phyloP scores from a whole-genome alignment of 1,140 invertebrate species.

The Lethrus apterus region DNA sequence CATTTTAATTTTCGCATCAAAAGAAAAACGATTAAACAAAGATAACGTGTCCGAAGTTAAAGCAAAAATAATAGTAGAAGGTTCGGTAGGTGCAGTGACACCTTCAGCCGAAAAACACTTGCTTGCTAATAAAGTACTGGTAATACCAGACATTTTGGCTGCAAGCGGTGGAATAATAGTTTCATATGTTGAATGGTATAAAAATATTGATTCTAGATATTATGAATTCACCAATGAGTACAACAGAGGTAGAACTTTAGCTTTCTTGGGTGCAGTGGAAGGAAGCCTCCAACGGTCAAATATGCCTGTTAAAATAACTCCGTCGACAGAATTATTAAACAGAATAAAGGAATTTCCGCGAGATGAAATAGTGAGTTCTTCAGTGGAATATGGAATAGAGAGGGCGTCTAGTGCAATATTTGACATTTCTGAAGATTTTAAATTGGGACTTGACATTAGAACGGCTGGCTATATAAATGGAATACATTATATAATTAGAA shows the following conservation, averaged over 20 bases:
- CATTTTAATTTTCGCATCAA: constrained; percentile 94
- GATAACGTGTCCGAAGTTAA: constrained; percentile 88
- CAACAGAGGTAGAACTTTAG: not conserved
- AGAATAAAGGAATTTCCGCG: not conserved
- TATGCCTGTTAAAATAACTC: not conserved
- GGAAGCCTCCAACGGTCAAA: not conserved
- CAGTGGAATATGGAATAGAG: not conserved
- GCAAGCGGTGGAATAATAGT: constrained; percentile 99
- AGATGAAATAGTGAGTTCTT: not conserved
- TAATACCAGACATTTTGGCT: constrained; percentile 95
- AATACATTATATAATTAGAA: not conserved
- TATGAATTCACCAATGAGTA: not conserved
- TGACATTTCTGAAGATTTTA: not conserved
- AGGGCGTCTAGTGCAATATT: not conserved
- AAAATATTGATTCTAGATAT: constrained; percentile 63
- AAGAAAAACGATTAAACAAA: constrained; percentile 93
- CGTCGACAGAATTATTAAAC: not conserved
- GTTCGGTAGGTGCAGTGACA: constrained; percentile 97
- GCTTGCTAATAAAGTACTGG: constrained; percentile 87
- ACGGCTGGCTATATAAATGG: constrained; percentile 3
- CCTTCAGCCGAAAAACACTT: constrained; percentile 95
- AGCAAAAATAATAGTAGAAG: constrained; percentile 88
- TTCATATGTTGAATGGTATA: constrained; percentile 99
- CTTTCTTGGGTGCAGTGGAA: constrained; percentile 1
- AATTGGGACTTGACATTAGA: constrained; percentile 10